Base-by-base conservation (phyloP, 2,888 invertebrate species). In the Erebia ligea region DNA sequence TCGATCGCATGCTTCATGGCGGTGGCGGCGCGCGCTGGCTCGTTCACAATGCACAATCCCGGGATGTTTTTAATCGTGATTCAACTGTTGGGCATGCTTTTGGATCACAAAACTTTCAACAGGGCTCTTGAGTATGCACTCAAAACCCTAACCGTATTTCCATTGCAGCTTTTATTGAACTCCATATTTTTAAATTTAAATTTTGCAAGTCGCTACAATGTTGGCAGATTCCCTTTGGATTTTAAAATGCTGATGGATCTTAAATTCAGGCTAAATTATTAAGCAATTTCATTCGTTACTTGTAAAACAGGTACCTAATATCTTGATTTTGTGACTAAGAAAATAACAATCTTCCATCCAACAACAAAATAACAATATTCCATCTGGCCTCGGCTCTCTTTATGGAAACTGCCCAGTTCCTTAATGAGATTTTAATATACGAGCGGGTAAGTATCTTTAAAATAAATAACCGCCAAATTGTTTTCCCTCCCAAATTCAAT, bases 21-120 rank as follows among this genome's bases (percentile, higher is more conserved):
- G 65, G 42, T 68, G 50, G 62, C 56, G 50, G 62, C 56, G 67
- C 52, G 52, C 65, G 50, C 57, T 62, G 48, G 68, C 61, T 58
- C 65, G 64, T 66, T 66, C 70, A 70, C 72, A 73, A 72, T 71
- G 74, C 73, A 69, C 58, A 67, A 67, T 72, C 73, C 67, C 56
- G 63, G 64, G 67, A 42, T 70, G 69, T 75, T 75, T 76, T 75
- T 74, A 73, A 72, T 72, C 76, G 69, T 80, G 81, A 80, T 76
- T 79, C 78, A 81, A 75, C 70, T 73, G 65, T 72, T 71, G 72
- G 65, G 69, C 68, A 72, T 74, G 74, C 71, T 77, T 73, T 76
- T 75, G 69, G 75, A 73, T 77, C 75, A 73, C 77, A 78, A 80
- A 79, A 78, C 77, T 78, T 78, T 80, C 76, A 79, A 77, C 80